Evolutionary conservation across 2,888 invertebrate genomes (phyloP).

Genomic region (Epirrita christyi): DNA sequence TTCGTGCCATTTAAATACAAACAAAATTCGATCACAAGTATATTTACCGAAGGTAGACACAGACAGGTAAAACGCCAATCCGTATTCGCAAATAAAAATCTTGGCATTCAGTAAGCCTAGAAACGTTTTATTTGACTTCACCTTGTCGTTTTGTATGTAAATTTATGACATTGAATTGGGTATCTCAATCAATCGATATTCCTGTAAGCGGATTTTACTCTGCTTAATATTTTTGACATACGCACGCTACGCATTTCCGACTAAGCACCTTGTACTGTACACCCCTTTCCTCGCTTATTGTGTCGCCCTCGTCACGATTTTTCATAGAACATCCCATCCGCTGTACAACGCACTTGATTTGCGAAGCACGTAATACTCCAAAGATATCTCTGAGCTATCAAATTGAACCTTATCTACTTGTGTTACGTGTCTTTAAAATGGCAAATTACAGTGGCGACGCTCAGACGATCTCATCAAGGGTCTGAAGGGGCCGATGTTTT

Average conservation of each 20-base stretch:
- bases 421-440: conserved; percentile 45
- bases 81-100: conserved; percentile 29
- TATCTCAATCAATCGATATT: conserved; percentile 28
- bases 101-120: conserved; percentile 12
- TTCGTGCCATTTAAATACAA: no score
- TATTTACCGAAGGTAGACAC: background rate
- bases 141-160: conserved; percentile 40
- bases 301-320: conserved; percentile 80
- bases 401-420: conserved; percentile 55
- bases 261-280: conserved; percentile 71
- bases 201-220: conserved; percentile 19
- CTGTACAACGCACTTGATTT: conserved; percentile 82
- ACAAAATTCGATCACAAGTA: conserved; percentile 2
- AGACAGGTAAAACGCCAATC: conserved; percentile 10
- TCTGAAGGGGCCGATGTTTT: conserved; percentile 70
- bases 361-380: conserved; percentile 72
- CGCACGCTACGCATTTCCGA: conserved; percentile 66
- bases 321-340: conserved; percentile 77
- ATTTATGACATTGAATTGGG: conserved; percentile 46
- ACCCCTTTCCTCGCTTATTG: conserved; percentile 71
- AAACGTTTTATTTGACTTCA: conserved; percentile 34
- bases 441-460: conserved; percentile 50
- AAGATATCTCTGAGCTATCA: conserved; percentile 39
- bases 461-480: conserved; percentile 61
- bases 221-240: conserved; percentile 37